Percentiles rank a stretch among this genome's conserved stretches.
phyloP scores from a whole-genome alignment of 2,113 vertebrate species.

The Pao palembangensis region DNA sequence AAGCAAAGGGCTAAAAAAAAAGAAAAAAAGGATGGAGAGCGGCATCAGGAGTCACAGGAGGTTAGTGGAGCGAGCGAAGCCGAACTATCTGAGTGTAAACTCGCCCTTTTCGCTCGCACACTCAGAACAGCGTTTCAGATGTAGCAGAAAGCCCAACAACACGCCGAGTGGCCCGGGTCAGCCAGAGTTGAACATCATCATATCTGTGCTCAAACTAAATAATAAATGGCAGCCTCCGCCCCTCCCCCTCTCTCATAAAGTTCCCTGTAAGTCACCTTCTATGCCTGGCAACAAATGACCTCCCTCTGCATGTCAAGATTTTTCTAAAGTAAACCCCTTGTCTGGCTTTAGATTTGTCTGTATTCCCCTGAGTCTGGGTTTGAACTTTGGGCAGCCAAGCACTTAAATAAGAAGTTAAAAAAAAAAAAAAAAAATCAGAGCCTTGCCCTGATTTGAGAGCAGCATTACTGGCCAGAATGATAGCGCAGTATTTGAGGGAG shows the following conservation, averaged over 20 bases:
- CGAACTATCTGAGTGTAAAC: conserved; percentile 45
- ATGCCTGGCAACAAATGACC: conserved; percentile 68
- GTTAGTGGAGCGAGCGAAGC: conserved; percentile 26
- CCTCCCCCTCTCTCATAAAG: conserved; percentile 44
- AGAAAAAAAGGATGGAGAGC: conserved; percentile 23
- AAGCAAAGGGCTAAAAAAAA: conserved; percentile 4
- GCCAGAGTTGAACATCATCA: conserved; percentile 80
- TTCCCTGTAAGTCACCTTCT: conserved; percentile 69
- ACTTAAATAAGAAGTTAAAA: conserved; percentile 48
- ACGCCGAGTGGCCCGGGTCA: conserved; percentile 73
- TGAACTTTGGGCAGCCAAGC: conserved; percentile 48
- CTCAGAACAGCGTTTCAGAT: conserved; percentile 71
- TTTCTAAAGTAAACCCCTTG: conserved; percentile 35
- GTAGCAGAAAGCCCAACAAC: conserved; percentile 67
- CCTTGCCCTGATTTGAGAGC: conserved; percentile 51
- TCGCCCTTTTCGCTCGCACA: conserved; percentile 56
- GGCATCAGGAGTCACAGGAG: conserved; percentile 31
- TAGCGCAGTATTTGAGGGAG: conserved; percentile 48
- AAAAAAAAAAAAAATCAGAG: conserved; percentile 50
- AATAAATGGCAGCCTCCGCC: conserved; percentile 72
- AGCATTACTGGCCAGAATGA: conserved; percentile 47
- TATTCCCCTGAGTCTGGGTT: conserved; percentile 36
- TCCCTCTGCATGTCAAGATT: conserved; percentile 41
- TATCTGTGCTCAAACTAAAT: conserved; percentile 79
- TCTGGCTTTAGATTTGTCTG: conserved; percentile 24